These are phyloP conservation scores for Harlomillsia oculata DNA, from an alignment of 1,140 invertebrate genomes.

Conservation along the genomic window DNA sequence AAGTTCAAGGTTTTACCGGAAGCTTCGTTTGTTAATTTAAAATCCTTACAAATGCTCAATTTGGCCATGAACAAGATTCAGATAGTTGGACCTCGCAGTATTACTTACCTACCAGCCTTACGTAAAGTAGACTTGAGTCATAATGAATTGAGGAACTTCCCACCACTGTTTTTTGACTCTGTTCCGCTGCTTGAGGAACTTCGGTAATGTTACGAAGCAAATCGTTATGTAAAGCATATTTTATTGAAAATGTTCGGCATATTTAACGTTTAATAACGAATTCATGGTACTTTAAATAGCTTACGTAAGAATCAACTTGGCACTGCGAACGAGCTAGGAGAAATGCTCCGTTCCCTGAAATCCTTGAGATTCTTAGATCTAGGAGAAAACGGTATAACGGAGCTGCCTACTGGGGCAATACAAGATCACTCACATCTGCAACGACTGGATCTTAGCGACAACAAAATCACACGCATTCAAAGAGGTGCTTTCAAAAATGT, in stretches of 20 bases:
- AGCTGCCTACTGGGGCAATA: conserved; percentile 62
- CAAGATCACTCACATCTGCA: conserved; percentile 67
- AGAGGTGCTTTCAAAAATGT: conserved; percentile 65
- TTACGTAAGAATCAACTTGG: conserved; percentile 40
- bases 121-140: conserved; percentile 63
- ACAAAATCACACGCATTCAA: conserved; percentile 60
- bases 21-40: conserved; percentile 68
- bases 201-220: conserved; percentile 50
- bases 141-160: conserved; percentile 64
- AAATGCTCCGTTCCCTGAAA: conserved; percentile 61
- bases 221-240: too few relatives aligned
- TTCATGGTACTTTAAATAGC: neutral
- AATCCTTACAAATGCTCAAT: conserved; percentile 56
- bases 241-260: neutral
- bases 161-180: conserved; percentile 62
- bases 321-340: conserved; percentile 47
- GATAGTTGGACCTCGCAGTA: conserved; percentile 64
- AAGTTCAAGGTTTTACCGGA: conserved; percentile 58
- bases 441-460: conserved; percentile 67
- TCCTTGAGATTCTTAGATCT: conserved; percentile 63
- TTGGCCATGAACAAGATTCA: conserved; percentile 63
- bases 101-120: conserved; percentile 62
- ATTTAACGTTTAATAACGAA: neutral
- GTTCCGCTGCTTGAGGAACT: conserved; percentile 58
- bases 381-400: conserved; percentile 58